These are phyloP conservation scores for Anadara kagoshimensis DNA, from an alignment of 1,140 invertebrate genomes.

Conservation along the genomic window DNA sequence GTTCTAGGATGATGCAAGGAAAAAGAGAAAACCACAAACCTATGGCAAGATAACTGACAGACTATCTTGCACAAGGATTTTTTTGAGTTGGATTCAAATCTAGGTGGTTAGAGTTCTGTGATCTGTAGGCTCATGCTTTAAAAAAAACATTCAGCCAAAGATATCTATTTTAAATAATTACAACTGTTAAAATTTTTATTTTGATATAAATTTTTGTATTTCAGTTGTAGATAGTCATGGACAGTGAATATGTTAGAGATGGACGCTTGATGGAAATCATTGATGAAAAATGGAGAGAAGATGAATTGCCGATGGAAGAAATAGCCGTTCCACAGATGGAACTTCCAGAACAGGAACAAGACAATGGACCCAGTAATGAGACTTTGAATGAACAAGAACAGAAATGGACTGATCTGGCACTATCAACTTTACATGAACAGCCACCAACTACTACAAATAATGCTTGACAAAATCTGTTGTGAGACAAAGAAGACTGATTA, in stretches of 20 bases:
- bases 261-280: slow-evolving; percentile 90
- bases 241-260: slow-evolving; percentile 79
- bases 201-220: too few relatives aligned
- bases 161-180: too few relatives aligned
- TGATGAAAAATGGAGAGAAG: slow-evolving; percentile 90
- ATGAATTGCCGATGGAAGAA: slow-evolving; percentile 91
- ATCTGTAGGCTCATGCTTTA: too few relatives aligned
- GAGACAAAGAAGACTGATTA: too few relatives aligned
- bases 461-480: neutral
- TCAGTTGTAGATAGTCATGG: slow-evolving; percentile 73
- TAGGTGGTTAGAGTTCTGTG: too few relatives aligned
- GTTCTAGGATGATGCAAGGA: too few relatives aligned
- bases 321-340: slow-evolving; percentile 90
- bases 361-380: slow-evolving; percentile 91
- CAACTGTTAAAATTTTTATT: too few relatives aligned
- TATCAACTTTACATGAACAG: slow-evolving; percentile 73
- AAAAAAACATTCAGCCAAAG: too few relatives aligned
- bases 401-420: slow-evolving; percentile 89
- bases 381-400: slow-evolving; percentile 93
- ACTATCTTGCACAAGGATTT: too few relatives aligned
- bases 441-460: slow-evolving; percentile 56
- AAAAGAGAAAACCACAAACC: too few relatives aligned
- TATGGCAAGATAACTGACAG: too few relatives aligned
- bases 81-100: too few relatives aligned
- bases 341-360: slow-evolving; percentile 94